Evolutionary conservation across 2,113 vertebrate genomes (phyloP).

Genomic region (Calyptommatus sinebrachiatus): DNA sequence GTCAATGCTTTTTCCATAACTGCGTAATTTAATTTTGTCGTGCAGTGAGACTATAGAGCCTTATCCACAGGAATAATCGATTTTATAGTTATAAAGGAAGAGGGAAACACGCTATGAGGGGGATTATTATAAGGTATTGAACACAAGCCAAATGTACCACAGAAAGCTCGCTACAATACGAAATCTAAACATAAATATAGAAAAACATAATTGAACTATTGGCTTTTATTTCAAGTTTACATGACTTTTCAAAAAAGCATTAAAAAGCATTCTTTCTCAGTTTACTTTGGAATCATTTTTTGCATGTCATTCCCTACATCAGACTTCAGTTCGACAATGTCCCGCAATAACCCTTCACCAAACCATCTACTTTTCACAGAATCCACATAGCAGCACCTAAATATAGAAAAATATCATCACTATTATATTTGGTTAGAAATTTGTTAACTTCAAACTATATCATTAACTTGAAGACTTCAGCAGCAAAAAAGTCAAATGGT

Average conservation of each 20-base stretch:
- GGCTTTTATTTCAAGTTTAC: background rate
- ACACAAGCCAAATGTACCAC: background rate
- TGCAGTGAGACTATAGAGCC: background rate
- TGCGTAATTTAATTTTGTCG: background rate
- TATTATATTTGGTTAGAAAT: background rate
- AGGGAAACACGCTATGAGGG: background rate
- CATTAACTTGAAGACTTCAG: background rate
- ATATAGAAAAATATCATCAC: background rate
- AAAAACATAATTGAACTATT: background rate
- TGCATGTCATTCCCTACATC: background rate
- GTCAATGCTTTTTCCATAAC: too few relatives aligned
- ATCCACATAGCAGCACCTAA: conserved; percentile 1
- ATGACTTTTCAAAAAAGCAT: background rate
- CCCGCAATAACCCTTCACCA: background rate
- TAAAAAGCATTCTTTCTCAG: background rate
- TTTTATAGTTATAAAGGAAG: background rate
- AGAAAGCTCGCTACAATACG: background rate
- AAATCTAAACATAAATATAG: background rate
- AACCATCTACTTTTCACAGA: background rate
- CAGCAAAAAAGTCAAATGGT: background rate
- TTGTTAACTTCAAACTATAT: background rate
- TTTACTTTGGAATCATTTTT: conserved; percentile 1
- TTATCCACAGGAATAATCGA: background rate
- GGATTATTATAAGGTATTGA: background rate
- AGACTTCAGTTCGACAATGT: background rate